Evolutionary conservation across 2,797 vertebrate species (phyloP), one percentile per base, ranked within the genome.

Genomic region (Tinamus major): DNA sequence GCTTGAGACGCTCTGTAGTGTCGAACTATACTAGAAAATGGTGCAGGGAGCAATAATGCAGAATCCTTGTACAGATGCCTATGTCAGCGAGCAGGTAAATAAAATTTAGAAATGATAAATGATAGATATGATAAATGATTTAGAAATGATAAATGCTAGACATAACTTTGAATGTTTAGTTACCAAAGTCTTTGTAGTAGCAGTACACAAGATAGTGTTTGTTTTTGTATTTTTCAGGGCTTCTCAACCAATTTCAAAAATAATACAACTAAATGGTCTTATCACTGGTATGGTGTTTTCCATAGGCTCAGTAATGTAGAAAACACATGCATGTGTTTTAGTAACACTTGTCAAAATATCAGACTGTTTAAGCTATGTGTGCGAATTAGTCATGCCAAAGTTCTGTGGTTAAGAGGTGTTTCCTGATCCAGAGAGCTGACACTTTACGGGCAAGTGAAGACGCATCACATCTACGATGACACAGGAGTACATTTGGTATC

Each of bases 341-440:
- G 55, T 89, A 59, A 64, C n/a, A n/a, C 41, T 68, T 83, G 82
- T 87, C 15, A 67, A 56, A 76, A 63, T 76, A 85, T 69, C 31
- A 69, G 58, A 24, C 59, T 71, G 2, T 65, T 76, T 29, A 59
- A 71, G 19, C 91, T 85, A 26, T 5, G 3, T 62, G 68, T 64
- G 61, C 80, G 82, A 85, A 62, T 93, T 92, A 92, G 58, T 94
- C 91, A 92, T 61, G 41, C 15, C 20, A 13, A 63, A 92, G 27
- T n/a, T 87, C 58, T 64, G 89, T 78, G 89, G 72, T 65, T 90
- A 39, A 59, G 65, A 80, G 87, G 93, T 62, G 59, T 83, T 95
- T 89, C 85, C 79, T 91, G 76, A 90, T 86, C 58, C 75, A 75
- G 58, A 80, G 81, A 55, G 8, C 6, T 21, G 51, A 44, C 0